phyloP scores from a whole-genome alignment of 1,140 invertebrate species.

The Hylaeus anthracinus region DNA sequence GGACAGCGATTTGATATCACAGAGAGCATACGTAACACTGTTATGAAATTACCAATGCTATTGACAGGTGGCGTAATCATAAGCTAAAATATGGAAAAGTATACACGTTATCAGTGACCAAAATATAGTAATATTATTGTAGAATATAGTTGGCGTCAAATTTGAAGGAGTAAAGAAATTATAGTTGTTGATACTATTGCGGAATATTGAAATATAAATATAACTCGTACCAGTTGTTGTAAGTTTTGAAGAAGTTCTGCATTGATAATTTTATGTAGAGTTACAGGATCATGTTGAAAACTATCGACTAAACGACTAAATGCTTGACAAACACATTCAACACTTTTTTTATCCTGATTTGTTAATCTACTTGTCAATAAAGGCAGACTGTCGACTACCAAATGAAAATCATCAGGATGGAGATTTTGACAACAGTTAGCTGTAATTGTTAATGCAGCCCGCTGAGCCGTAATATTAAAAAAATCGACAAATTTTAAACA shows the following conservation, averaged over 20 bases:
- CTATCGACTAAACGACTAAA: conserved; percentile 98
- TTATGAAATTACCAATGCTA: conserved; percentile 96
- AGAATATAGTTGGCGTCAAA: no score
- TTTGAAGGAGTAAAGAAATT: background rate
- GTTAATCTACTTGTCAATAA: conserved; percentile 92
- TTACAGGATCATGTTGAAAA: conserved; percentile 94
- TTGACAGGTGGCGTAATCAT: conserved; percentile 96
- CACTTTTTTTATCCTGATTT: conserved; percentile 98
- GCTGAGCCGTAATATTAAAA: conserved; percentile 97
- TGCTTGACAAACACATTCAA: conserved; percentile 97
- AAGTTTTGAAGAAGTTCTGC: conserved; percentile 95
- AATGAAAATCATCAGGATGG: conserved; percentile 95
- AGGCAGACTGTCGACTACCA: conserved; percentile 93
- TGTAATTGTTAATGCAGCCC: conserved; percentile 96
- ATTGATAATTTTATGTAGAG: conserved; percentile 97
- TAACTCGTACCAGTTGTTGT: conserved; percentile 90
- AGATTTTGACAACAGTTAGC: conserved; percentile 98
- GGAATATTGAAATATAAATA: conserved; percentile 11
- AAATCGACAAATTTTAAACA: conserved; percentile 98
- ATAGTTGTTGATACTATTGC: background rate
- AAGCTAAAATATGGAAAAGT: conserved; percentile 82
- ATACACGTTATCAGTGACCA: background rate
- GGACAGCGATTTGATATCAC: conserved; percentile 97
- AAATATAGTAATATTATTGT: no score
- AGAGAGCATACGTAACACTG: conserved; percentile 96